Percentiles rank a stretch among this genome's conserved stretches.
These are phyloP conservation scores for Coelopa pilipes DNA, from an alignment of 2,888 invertebrate species.

Conservation along the genomic window DNA sequence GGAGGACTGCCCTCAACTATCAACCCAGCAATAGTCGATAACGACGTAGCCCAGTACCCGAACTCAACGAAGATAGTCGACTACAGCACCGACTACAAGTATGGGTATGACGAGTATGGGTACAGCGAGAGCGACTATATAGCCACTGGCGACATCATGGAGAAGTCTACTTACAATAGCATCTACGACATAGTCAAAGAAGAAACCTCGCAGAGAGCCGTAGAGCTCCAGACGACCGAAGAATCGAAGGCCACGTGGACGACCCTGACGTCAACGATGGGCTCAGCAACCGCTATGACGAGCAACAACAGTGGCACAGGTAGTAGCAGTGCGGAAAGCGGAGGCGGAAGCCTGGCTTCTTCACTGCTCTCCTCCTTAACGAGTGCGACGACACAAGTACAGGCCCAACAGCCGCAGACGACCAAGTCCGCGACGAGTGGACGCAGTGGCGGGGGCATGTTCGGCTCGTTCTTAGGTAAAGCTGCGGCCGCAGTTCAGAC, in stretches of 20 bases:
- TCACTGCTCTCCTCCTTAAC: constrained; percentile 50
- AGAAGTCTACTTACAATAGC: constrained; percentile 33
- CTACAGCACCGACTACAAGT: constrained; percentile 51
- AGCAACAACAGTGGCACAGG: constrained; percentile 13
- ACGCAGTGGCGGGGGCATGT: constrained; percentile 50
- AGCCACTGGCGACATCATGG: constrained; percentile 51
- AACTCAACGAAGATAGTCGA: constrained; percentile 47
- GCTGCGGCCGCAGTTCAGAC: constrained; percentile 64
- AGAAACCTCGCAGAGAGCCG: no score
- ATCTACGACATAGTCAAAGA: not conserved
- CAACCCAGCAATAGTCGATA: not conserved
- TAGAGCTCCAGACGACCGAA: not conserved
- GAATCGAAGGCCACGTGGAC: constrained; percentile 30
- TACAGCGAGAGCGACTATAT: constrained; percentile 55
- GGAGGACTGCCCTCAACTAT: not conserved
- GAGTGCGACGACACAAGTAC: constrained; percentile 44
- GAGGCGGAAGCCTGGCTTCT: constrained; percentile 34
- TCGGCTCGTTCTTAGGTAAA: constrained; percentile 63
- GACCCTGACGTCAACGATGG: constrained; percentile 24
- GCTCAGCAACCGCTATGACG: constrained; percentile 35
- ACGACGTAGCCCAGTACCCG: not conserved
- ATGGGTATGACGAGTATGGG: constrained; percentile 53
- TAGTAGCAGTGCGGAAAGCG: constrained; percentile 33
- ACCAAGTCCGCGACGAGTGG: constrained; percentile 28
- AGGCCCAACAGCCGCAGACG: constrained; percentile 38